These are phyloP conservation scores for Magallana angulata DNA, from an alignment of 1,140 invertebrate species.

Conservation along the genomic window DNA sequence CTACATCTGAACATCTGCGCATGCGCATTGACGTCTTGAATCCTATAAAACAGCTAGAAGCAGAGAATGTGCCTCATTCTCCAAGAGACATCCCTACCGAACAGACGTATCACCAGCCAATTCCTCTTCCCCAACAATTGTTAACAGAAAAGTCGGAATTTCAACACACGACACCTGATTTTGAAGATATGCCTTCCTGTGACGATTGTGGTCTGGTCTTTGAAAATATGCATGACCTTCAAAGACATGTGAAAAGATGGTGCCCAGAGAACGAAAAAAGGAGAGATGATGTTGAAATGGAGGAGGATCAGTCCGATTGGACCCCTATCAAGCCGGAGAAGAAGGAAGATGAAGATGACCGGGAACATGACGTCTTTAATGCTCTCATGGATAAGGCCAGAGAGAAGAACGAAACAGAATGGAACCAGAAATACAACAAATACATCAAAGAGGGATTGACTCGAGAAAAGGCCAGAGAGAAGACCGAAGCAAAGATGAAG, in stretches of 20 bases:
- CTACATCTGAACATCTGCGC: no score
- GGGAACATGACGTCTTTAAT: not conserved
- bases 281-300: constrained; percentile 35
- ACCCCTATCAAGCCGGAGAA: constrained; percentile 7
- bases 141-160: not conserved
- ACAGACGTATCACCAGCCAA: not conserved
- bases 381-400: not conserved
- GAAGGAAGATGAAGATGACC: constrained; percentile 40
- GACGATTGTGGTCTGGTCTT: constrained; percentile 48
- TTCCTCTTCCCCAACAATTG: not conserved
- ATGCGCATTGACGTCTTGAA: no score
- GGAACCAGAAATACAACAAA: constrained; percentile 28
- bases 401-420: not conserved
- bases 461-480: not conserved
- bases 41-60: no score
- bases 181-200: constrained; percentile 50
- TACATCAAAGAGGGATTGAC: constrained; percentile 1
- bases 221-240: constrained; percentile 48
- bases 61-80: no score
- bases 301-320: constrained; percentile 31
- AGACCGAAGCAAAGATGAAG: constrained; percentile 7
- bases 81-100: not conserved
- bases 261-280: constrained; percentile 40
- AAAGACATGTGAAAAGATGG: constrained; percentile 48
- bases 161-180: not conserved